These are phyloP conservation scores for Acanthopleura granulata DNA, from an alignment of 2,888 invertebrate species.

Conservation along the genomic window DNA sequence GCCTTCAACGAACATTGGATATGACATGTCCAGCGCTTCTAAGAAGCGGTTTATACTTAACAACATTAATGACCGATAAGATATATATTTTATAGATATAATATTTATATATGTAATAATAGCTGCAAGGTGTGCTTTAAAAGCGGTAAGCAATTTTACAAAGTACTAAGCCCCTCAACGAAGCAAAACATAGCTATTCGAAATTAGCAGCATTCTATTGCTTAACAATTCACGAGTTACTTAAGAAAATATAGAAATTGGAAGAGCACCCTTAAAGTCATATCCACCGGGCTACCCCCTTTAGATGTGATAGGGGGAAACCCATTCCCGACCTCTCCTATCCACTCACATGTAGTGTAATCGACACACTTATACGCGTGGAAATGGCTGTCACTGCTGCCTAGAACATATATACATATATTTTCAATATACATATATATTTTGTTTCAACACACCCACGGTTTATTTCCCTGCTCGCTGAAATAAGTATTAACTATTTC, in stretches of 20 bases:
- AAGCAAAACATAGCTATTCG: no score
- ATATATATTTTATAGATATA: not conserved
- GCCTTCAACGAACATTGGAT: no score
- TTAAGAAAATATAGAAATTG: constrained; percentile 10
- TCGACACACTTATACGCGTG: not conserved
- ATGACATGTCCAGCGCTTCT: not conserved
- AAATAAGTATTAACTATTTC: no score
- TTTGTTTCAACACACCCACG: no score
- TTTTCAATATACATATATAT: no score
- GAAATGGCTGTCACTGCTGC: not conserved
- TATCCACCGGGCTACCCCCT: not conserved
- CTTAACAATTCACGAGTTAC: no score
- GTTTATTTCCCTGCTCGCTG: no score
- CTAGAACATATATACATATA: not conserved
- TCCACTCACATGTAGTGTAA: not conserved
- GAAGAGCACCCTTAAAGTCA: not conserved
- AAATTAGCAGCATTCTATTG: no score
- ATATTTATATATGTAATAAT: not conserved
- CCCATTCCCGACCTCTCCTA: not conserved
- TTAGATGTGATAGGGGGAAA: not conserved
- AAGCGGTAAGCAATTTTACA: not conserved
- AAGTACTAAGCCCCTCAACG: no score
- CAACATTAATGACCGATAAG: not conserved
- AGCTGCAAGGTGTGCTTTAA: not conserved
- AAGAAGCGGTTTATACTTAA: constrained; percentile 1